Percentiles rank a stretch among this genome's conserved stretches.
phyloP scores from a whole-genome alignment of 2,113 vertebrate genomes.

The Pagrus major region DNA sequence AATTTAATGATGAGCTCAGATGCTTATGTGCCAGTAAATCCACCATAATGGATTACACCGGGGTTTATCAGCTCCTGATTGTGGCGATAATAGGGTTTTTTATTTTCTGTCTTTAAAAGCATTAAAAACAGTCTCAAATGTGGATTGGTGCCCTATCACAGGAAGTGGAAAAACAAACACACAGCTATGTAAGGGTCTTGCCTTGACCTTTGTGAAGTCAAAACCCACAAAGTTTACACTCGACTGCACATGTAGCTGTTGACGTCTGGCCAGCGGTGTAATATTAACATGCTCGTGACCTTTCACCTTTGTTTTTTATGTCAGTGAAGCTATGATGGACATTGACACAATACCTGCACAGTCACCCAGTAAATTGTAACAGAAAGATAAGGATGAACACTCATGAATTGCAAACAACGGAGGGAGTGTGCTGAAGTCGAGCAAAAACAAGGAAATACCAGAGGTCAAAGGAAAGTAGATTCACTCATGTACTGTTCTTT shows the following conservation, averaged over 20 bases:
- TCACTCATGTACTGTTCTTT: too few species aligned
- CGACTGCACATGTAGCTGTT: background rate
- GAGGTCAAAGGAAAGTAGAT: too few species aligned
- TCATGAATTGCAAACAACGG: background rate
- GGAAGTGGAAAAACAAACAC: background rate
- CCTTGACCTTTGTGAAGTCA: background rate
- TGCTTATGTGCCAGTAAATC: conserved; percentile 25
- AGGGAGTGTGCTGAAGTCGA: background rate
- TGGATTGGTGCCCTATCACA: background rate
- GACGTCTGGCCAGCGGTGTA: background rate
- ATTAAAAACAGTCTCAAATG: background rate
- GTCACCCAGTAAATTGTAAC: background rate
- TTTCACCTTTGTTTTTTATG: background rate
- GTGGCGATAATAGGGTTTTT: background rate
- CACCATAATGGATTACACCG: conserved; percentile 25
- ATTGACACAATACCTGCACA: background rate
- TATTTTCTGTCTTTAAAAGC: background rate
- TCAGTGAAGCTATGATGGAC: background rate
- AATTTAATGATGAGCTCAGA: conserved; percentile 47
- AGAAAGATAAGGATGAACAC: background rate
- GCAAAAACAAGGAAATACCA: too few species aligned
- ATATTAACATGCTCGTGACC: background rate
- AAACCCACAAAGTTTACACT: background rate
- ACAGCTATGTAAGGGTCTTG: background rate
- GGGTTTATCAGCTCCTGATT: conserved; percentile 5